Evolutionary conservation across 2,113 vertebrate genomes (phyloP).

Genomic region (Neolamprologus hecqui): DNA sequence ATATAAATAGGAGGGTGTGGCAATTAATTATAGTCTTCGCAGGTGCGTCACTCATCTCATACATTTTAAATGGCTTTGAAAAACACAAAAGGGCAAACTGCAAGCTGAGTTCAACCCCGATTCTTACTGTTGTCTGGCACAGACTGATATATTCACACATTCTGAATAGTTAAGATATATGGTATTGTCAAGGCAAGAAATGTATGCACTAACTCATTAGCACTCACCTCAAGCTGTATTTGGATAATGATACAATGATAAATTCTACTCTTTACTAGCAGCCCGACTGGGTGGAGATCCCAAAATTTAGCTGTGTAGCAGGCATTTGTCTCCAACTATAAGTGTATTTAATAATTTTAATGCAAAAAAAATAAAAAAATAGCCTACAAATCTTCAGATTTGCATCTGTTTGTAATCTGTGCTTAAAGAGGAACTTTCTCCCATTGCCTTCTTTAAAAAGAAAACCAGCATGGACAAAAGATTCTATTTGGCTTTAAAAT

Average conservation of each 20-base stretch:
- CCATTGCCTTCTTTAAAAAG: neutral
- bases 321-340: neutral
- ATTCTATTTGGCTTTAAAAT: slow-evolving; percentile 37
- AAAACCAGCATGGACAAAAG: neutral
- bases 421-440: neutral
- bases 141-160: neutral
- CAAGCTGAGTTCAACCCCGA: neutral
- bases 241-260: neutral
- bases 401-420: neutral
- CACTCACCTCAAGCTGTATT: neutral
- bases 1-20: neutral
- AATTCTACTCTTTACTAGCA: neutral
- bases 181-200: neutral
- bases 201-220: neutral
- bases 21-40: neutral
- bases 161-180: neutral
- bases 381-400: neutral
- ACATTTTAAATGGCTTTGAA: neutral
- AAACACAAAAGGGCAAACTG: neutral
- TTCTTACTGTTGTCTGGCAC: neutral
- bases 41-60: neutral
- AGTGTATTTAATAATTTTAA: neutral
- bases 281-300: neutral
- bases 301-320: neutral
- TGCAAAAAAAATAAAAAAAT: neutral